phyloP scores from a whole-genome alignment of 1,140 invertebrate species.

The Ooceraea biroi region DNA sequence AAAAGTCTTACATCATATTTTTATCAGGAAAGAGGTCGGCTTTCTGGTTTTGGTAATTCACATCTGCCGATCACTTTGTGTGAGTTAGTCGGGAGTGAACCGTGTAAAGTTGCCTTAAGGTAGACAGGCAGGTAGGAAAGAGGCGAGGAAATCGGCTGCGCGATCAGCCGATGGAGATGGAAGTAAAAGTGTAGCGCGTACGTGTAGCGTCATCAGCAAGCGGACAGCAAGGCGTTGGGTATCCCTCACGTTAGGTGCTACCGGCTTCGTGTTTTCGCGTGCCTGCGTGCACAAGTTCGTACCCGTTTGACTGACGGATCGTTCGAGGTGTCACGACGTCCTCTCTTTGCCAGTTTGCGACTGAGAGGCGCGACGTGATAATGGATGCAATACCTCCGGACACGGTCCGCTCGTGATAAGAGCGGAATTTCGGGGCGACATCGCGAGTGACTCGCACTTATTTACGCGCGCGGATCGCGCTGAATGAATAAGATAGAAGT shows the following conservation, averaged over 20 bases:
- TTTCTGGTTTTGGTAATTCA: not conserved
- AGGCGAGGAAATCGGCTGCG: not conserved
- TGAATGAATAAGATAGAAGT: slow-evolving; percentile 21
- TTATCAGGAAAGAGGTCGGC: not conserved
- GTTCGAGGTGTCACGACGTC: slow-evolving; percentile 30
- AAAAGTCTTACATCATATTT: not conserved
- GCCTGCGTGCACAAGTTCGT: slow-evolving; percentile 18
- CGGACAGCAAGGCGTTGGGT: slow-evolving; percentile 9
- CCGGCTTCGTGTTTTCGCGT: slow-evolving; percentile 22
- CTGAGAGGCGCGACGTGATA: slow-evolving; percentile 31
- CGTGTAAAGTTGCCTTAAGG: slow-evolving; percentile 35
- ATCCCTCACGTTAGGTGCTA: slow-evolving; percentile 61
- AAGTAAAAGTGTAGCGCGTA: slow-evolving; percentile 43
- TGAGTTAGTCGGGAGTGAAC: slow-evolving; percentile 3
- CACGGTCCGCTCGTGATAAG: slow-evolving; percentile 39
- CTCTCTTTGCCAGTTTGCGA: not conserved
- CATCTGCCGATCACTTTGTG: not conserved
- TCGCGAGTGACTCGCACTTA: slow-evolving; percentile 25
- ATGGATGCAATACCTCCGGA: slow-evolving; percentile 40
- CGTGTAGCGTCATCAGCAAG: not conserved
- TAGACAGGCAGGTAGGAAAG: not conserved
- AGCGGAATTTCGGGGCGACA: slow-evolving; percentile 35
- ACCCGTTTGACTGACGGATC: slow-evolving; percentile 49
- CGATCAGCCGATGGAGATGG: not conserved
- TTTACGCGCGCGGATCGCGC: slow-evolving; percentile 20